Conservation (phyloP, 2,888 invertebrate genomes). For the Meiosimyza decipiens region DNA sequence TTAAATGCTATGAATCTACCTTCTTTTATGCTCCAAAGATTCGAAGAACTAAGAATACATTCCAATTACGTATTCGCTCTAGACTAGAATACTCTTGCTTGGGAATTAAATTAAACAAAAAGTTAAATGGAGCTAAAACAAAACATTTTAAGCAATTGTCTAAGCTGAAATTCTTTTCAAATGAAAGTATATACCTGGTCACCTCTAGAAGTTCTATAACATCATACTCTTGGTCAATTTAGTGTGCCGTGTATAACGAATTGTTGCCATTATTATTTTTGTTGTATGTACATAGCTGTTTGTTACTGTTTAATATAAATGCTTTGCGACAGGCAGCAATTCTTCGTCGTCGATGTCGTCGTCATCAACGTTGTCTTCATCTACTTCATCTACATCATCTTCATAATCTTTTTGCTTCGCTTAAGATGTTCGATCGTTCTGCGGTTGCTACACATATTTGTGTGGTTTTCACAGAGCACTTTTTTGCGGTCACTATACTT, state of each 20-base stretch:
- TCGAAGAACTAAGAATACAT: too few relatives aligned
- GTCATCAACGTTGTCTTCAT: conserved; percentile 16
- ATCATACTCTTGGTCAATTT: conserved; percentile 11
- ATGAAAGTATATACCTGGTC: neutral
- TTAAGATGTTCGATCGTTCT: neutral
- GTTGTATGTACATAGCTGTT: neutral
- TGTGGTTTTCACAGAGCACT: conserved; percentile 16
- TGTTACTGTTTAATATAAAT: conserved; percentile 18
- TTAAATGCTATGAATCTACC: too few relatives aligned
- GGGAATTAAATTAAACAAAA: too few relatives aligned
- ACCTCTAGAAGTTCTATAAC: neutral
- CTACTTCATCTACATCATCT: neutral
- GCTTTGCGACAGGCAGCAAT: neutral
- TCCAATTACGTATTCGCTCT: too few relatives aligned
- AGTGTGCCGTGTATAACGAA: conserved; percentile 7
- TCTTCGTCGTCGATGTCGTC: neutral
- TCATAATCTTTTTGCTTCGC: neutral
- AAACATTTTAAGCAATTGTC: too few relatives aligned
- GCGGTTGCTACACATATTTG: conserved; percentile 18
- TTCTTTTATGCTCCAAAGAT: too few relatives aligned
- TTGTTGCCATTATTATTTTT: conserved; percentile 9
- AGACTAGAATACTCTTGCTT: too few relatives aligned
- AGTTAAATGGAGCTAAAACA: too few relatives aligned
- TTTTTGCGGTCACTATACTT: too few relatives aligned
- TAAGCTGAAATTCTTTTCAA: too few relatives aligned